Conservation (phyloP, 1,140 invertebrate species). For the Habropoda laboriosa region DNA sequence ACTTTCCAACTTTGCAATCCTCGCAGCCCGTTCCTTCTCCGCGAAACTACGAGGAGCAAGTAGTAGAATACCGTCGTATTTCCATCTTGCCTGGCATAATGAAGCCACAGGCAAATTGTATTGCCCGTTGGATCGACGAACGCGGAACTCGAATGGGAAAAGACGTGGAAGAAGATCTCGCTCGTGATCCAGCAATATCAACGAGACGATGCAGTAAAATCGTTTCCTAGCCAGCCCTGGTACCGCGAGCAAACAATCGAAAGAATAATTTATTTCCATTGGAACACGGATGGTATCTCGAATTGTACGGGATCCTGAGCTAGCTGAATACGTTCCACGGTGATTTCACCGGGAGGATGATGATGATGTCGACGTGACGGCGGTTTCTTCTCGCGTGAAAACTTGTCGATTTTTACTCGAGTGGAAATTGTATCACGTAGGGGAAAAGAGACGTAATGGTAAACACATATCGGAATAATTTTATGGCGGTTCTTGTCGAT, state of each 20-base stretch:
- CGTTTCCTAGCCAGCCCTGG: neutral
- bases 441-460: neutral
- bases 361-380: neutral
- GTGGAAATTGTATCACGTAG: constrained; percentile 21
- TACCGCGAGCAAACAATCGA: neutral
- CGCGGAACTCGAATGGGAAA: neutral
- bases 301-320: neutral
- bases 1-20: too few species aligned
- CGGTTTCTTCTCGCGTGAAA: neutral
- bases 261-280: neutral
- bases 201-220: neutral
- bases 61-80: too few species aligned
- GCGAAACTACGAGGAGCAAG: too few species aligned
- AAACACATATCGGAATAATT: constrained; percentile 3
- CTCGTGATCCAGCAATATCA: neutral
- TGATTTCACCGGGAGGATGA: neutral
- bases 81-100: too few species aligned
- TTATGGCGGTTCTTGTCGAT: neutral
- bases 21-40: too few species aligned
- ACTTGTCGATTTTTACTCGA: neutral
- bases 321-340: neutral
- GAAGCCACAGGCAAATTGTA: neutral
- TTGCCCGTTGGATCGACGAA: neutral
- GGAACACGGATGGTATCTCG: neutral
- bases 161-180: neutral